These are phyloP conservation scores for Semibalanus balanoides DNA, from an alignment of 1,140 invertebrate genomes.

Conservation along the genomic window DNA sequence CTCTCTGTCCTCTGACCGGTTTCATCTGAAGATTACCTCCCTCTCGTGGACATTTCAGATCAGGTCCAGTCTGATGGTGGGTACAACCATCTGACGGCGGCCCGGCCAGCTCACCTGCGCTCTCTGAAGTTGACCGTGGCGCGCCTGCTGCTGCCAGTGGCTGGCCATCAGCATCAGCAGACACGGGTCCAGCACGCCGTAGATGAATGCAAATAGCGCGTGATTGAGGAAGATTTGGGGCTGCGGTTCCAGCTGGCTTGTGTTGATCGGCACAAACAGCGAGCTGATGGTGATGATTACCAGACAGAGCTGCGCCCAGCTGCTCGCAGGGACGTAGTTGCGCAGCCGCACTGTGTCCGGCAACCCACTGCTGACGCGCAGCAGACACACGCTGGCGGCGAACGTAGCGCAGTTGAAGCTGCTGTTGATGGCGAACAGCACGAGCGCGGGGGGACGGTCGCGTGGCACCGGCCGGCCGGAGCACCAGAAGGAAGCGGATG, in stretches of 20 bases:
- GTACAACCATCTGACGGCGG: neutral
- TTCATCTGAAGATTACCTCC: too few species aligned
- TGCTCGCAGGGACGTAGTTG: neutral
- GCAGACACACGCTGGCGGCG: neutral
- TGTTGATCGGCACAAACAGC: neutral
- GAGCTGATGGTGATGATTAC: neutral
- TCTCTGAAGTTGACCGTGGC: neutral
- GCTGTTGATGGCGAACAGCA: neutral
- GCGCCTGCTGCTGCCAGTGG: neutral
- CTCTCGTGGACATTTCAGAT: too few species aligned
- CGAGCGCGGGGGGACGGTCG: neutral
- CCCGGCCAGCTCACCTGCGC: neutral
- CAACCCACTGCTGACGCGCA: neutral
- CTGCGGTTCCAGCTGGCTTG: neutral
- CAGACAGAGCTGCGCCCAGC: neutral
- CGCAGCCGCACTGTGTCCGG: neutral
- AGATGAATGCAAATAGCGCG: neutral
- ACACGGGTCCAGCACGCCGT: neutral
- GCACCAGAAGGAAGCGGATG: neutral
- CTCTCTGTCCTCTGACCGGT: too few species aligned
- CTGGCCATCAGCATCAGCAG: neutral
- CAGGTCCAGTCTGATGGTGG: neutral
- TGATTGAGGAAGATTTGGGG: neutral
- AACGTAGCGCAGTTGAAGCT: neutral
- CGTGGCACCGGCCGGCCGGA: neutral